These are phyloP conservation scores for Sycobia sp. DNA, from an alignment of 1,140 invertebrate genomes.

Conservation along the genomic window DNA sequence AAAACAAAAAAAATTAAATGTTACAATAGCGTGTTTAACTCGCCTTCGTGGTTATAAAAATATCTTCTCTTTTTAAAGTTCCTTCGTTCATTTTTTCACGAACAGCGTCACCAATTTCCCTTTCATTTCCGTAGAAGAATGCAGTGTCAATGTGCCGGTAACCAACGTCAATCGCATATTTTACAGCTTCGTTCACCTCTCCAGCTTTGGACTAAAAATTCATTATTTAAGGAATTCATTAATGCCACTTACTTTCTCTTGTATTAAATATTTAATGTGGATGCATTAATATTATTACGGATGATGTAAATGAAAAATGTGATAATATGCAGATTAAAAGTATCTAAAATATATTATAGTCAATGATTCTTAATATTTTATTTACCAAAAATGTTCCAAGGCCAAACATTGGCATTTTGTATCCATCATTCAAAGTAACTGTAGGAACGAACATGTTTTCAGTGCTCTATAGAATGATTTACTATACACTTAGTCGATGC, in stretches of 20 bases:
- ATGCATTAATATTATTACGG: too few relatives aligned
- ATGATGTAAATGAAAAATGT: too few relatives aligned
- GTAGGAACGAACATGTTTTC: conserved; percentile 44
- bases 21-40: too few relatives aligned
- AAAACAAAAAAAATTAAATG: too few relatives aligned
- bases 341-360: neutral
- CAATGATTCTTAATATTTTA: conserved; percentile 8
- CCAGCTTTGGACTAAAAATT: conserved; percentile 59
- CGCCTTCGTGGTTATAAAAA: conserved; percentile 84
- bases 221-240: too few relatives aligned
- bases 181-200: conserved; percentile 73
- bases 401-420: conserved; percentile 67
- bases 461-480: too few relatives aligned
- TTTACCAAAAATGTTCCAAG: conserved; percentile 70
- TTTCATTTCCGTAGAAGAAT: conserved; percentile 81
- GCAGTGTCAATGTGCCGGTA: conserved; percentile 92
- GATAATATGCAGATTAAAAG: neutral
- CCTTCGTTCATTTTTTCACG: conserved; percentile 76
- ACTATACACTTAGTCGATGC: too few relatives aligned
- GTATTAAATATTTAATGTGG: neutral
- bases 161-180: conserved; percentile 78
- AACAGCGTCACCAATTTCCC: conserved; percentile 79
- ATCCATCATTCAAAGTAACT: conserved; percentile 63
- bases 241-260: too few relatives aligned
- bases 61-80: conserved; percentile 77